Percentiles rank a stretch among this genome's conserved stretches.
Evolutionary conservation across 1,140 invertebrate species (phyloP).

Genomic region (Drosophila orena): DNA sequence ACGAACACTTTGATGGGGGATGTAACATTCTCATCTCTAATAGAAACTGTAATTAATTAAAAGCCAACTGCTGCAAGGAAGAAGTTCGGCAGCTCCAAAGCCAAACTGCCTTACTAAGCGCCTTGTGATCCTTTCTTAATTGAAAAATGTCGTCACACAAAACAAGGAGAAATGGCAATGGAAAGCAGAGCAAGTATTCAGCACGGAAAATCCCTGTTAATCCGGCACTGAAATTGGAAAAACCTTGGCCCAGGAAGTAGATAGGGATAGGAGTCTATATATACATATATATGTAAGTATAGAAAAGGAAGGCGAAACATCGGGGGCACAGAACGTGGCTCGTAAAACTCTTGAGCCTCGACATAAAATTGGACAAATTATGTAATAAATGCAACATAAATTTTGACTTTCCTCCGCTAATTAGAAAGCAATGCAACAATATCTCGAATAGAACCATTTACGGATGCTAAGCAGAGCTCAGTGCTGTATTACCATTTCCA

Average conservation of each 20-base stretch:
- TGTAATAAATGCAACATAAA: conserved; percentile 84
- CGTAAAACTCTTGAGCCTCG: conserved; percentile 71
- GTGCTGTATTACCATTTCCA: conserved; percentile 24
- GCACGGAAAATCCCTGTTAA: conserved; percentile 75
- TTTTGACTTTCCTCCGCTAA: conserved; percentile 76
- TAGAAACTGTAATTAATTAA: conserved; percentile 73
- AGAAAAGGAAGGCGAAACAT: conserved; percentile 5
- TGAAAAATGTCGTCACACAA: conserved; percentile 82
- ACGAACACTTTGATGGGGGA: too few relatives aligned
- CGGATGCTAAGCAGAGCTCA: conserved; percentile 38
- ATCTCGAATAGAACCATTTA: conserved; percentile 67
- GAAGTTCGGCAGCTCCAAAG: conserved; percentile 14
- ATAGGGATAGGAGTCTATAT: conserved; percentile 26
- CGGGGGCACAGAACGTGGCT: conserved; percentile 42
- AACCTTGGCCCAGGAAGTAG: conserved; percentile 60
- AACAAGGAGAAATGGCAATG: conserved; percentile 32
- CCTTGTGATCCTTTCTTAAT: conserved; percentile 83
- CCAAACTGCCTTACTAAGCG: conserved; percentile 82
- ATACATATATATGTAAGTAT: background rate
- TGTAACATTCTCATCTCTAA: background rate
- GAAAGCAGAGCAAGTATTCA: conserved; percentile 49
- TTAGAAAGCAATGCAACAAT: conserved; percentile 76
- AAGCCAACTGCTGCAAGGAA: conserved; percentile 38
- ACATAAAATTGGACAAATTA: conserved; percentile 79
- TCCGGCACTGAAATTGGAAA: conserved; percentile 82